Conservation (phyloP, 23 tunicate genomes). For the Trididemnum clinides region DNA sequence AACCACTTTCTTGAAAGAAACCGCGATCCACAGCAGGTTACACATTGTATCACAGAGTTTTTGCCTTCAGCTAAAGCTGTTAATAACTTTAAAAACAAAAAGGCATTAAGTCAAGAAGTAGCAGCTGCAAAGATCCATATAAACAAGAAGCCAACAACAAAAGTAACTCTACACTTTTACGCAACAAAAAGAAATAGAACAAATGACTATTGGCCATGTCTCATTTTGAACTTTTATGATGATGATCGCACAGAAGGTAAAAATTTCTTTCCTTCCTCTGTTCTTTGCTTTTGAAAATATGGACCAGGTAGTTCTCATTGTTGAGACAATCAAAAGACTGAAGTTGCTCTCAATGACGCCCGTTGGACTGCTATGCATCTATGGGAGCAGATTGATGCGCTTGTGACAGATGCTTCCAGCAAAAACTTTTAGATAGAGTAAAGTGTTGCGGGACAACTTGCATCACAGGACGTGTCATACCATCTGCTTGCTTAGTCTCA, state of each 20-base stretch:
- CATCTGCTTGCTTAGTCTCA: constrained; percentile 8
- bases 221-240: constrained; percentile 3
- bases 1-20: background rate
- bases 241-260: background rate
- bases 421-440: background rate
- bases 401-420: background rate
- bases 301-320: background rate
- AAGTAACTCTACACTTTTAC: constrained; percentile 17
- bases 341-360: background rate
- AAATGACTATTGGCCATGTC: constrained; percentile 1
- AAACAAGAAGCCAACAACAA: constrained; percentile 6
- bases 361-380: background rate
- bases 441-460: background rate
- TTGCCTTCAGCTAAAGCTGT: constrained; percentile 3
- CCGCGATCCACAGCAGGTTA: background rate
- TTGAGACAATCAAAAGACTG: background rate
- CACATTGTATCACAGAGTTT: background rate
- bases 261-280: background rate
- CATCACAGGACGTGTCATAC: constrained; percentile 4
- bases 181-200: constrained; percentile 3
- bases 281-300: constrained; percentile 5
- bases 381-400: constrained; percentile 13
- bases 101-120: too few species aligned
- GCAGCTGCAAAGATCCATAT: background rate
- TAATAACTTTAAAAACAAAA: background rate